Evolutionary conservation across 2,888 invertebrate species (phyloP), one percentile per base, ranked within the genome.

Genomic region (Cylindroiulus punctatus): DNA sequence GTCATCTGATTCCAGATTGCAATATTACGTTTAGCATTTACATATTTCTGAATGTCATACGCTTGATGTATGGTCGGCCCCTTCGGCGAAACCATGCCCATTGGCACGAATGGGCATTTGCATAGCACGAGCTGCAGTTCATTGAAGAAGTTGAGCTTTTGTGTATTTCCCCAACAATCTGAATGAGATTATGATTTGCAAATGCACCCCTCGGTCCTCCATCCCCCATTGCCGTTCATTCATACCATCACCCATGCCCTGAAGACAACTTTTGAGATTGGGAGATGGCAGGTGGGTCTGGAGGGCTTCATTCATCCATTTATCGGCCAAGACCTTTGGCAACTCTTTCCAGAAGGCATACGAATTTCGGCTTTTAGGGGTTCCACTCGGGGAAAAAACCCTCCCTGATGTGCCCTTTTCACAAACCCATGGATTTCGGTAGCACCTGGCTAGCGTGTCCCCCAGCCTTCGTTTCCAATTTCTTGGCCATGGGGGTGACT

Each of bases 91-190:
- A 26, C 65, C 26, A 22, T 26, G 65, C 65, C 26, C 26, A 65
- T 65, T 26, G 65, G 65, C 26, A 26, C 12, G 26, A 65, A 14
- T 26, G 12, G 65, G 7, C 65, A 65, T 65, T 65, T 65, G 65
- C 65, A 65, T 65, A 65, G 65, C 65, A 65, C 65, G 65, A 65
- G 65, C 65, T 65, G 65, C 65, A 65, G 65, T 65, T 65, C 65
- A 65, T 65, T 65, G 65, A 65, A 65, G 65, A 65, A 65, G 65
- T 65, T 65, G 26, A 65, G 65, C 65, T 65, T 65, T 65, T 65
- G 65, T 65, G 65, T 26, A 65, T 26, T 65, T 65, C 12, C 8
- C 26, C 65, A 26, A 65, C 26, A 65, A 65, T 26, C 0, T 65
- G 26, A 65, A 65, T 65, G 65, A 12, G 26, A 65, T 65, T 65